A percentile compares a stretch with the other conserved stretches of the same genome.
Evolutionary conservation across 37 sponge, comb jelly and placozoan species (phyloP).

Genomic region (Haliclona indistincta): DNA sequence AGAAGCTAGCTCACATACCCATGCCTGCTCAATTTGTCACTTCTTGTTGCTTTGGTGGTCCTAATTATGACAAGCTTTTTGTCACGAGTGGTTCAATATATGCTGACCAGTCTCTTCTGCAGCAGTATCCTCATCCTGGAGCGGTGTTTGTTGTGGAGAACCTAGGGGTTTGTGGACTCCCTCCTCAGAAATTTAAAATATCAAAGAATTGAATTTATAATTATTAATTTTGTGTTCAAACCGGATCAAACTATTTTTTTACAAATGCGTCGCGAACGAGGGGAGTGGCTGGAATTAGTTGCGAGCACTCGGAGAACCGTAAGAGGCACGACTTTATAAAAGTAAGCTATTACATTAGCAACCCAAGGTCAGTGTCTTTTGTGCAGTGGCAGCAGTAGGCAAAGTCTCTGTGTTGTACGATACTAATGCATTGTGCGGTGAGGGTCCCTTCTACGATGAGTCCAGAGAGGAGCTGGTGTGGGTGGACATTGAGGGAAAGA

Average conservation of each 20-base stretch:
- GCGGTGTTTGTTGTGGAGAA: constrained; percentile 48
- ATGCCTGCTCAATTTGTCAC: constrained; percentile 41
- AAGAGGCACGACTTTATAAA: too few relatives aligned
- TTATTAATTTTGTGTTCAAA: neutral
- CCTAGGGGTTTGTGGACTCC: constrained; percentile 26
- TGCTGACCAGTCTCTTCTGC: neutral
- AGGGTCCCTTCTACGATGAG: constrained; percentile 46
- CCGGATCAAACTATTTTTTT: too few relatives aligned
- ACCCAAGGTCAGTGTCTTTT: too few relatives aligned
- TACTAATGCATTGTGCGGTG: constrained; percentile 22
- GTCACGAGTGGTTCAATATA: constrained; percentile 39
- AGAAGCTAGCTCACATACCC: constrained; percentile 8
- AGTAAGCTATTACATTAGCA: too few relatives aligned
- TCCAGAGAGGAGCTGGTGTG: constrained; percentile 42
- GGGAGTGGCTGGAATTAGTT: too few relatives aligned
- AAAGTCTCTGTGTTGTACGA: constrained; percentile 25
- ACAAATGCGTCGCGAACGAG: too few relatives aligned
- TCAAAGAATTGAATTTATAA: neutral
- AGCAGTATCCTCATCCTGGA: constrained; percentile 33
- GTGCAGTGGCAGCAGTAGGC: too few relatives aligned
- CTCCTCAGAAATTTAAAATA: constrained; percentile 22
- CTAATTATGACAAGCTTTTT: constrained; percentile 38
- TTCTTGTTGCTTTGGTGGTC: constrained; percentile 75
- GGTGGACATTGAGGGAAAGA: constrained; percentile 40
- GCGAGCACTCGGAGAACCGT: too few relatives aligned